Evolutionary conservation across 1,140 invertebrate species (phyloP).

Genomic region (Onthophagus taurus): DNA sequence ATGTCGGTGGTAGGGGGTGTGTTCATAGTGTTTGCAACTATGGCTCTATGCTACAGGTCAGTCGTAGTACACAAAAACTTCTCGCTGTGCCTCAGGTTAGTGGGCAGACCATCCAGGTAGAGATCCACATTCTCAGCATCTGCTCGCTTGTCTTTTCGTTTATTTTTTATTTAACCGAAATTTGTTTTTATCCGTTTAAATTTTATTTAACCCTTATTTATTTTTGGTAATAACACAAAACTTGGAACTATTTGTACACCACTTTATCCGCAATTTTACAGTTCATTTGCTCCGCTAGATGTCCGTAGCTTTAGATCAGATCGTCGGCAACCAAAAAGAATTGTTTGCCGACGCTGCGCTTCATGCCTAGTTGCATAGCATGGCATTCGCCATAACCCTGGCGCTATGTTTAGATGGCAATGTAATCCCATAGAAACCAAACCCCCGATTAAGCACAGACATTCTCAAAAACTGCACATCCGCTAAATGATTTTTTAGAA

Average conservation of each 20-base stretch:
- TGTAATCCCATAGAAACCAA: constrained; percentile 5
- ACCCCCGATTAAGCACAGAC: too few relatives aligned
- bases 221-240: background rate
- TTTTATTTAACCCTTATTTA: too few relatives aligned
- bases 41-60: constrained; percentile 99
- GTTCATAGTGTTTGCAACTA: constrained; percentile 95
- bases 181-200: constrained; percentile 10
- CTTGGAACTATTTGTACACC: background rate
- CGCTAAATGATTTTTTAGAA: too few relatives aligned
- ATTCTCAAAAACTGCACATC: background rate
- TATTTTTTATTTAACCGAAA: constrained; percentile 21
- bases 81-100: constrained; percentile 94
- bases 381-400: background rate
- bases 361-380: background rate
- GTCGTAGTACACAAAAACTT: constrained; percentile 96
- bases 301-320: constrained; percentile 21
- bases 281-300: constrained; percentile 24
- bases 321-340: constrained; percentile 1
- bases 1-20: constrained; percentile 97
- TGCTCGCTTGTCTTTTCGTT: constrained; percentile 25
- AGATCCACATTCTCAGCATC: constrained; percentile 35
- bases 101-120: constrained; percentile 45
- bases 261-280: constrained; percentile 9
- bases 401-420: constrained; percentile 4
- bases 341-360: constrained; percentile 8